These are phyloP conservation scores for Donacobius atricapilla DNA, from an alignment of 2,113 vertebrate genomes.

Conservation along the genomic window DNA sequence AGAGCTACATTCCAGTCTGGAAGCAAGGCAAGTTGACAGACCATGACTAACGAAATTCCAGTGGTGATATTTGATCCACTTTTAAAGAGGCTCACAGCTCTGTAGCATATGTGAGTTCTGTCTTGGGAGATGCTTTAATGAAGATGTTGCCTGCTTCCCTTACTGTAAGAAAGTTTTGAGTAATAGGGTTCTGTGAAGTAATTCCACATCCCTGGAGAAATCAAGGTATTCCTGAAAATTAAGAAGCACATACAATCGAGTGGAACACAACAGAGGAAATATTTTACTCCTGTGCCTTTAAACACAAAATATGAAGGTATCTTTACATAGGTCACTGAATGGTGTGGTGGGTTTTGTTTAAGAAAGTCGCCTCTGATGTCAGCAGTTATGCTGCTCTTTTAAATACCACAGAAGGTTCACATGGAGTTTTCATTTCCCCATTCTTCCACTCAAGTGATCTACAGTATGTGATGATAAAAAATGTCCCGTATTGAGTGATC, in stretches of 20 bases:
- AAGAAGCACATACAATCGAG: background rate
- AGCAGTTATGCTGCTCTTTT: background rate
- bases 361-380: background rate
- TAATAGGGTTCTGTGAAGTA: background rate
- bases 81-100: background rate
- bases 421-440: background rate
- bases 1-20: background rate
- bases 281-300: background rate
- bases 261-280: background rate
- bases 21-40: background rate
- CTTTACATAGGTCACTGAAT: background rate
- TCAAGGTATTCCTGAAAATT: background rate
- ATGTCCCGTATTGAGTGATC: background rate
- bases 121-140: background rate
- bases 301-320: background rate
- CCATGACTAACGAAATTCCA: background rate
- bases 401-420: background rate
- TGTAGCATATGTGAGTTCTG: background rate
- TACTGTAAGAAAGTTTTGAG: background rate
- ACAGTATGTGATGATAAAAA: background rate
- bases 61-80: background rate
- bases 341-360: background rate
- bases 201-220: background rate
- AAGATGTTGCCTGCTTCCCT: background rate
- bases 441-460: background rate